Base-by-base conservation (phyloP, 2,797 vertebrate species). In the Sebastes vulpes region DNA sequence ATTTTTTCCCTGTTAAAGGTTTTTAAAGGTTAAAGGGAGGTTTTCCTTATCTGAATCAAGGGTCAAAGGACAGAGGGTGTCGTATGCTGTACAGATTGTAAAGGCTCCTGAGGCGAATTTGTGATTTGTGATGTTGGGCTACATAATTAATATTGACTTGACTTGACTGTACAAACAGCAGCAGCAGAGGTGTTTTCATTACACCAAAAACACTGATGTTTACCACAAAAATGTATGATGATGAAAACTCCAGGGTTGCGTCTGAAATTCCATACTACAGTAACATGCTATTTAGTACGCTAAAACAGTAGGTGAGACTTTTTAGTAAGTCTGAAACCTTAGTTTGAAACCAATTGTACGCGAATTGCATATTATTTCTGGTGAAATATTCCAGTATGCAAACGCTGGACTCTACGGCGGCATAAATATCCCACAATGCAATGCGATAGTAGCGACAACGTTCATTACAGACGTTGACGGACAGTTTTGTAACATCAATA, bases 251-350 rank as follows among this genome's bases (percentile, higher is more conserved):
- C 3, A 54, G 3, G 38, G 38, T 18, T 46, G 38, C 38, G 1
- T 46, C 38, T 18, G 38, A 46, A 46, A 46, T 46, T 46, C 38
- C 38, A 3, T 18, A 46, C 38, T 46, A 46, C 3, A 32, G 9
- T 32, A 42, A 46, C 14, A 42, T 42, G 38, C 38, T 16, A 42
- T 16, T 46, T 46, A 46, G 14, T 18, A 46, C 14, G 6, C 42
- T 46, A 0, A 46, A 46, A 46, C 42, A 46, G 42, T 18, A 46
- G 0, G 42, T 18, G 16, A 18, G 42, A 18, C 0, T 46, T 46
- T 46, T 46, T 46, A 46, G 42, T 46, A 18, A 16, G 42, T 46
- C 42, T 18, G 16, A 46, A 42, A 42, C 14, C 14, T 42, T 16
- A 42, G 0, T 42, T 16, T 42, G 3, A 42, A 46, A 46, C 42